Conservation (phyloP, 2,888 invertebrate genomes). For the Uropetala carovei region DNA sequence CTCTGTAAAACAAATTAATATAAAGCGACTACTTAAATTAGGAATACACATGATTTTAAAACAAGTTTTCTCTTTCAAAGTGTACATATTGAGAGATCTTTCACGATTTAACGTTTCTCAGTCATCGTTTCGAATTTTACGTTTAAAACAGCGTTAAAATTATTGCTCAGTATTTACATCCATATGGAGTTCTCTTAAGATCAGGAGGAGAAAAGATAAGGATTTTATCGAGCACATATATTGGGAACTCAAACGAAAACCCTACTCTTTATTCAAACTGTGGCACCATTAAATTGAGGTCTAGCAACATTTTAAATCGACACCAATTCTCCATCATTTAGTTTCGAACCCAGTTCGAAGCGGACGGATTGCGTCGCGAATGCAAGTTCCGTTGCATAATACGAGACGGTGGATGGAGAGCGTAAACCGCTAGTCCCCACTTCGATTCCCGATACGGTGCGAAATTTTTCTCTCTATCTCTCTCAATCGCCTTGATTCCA, state of each 20-base stretch:
- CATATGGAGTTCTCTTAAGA: neutral
- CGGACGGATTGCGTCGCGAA: neutral
- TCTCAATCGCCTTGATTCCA: no score
- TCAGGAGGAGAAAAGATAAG: neutral
- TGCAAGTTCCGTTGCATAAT: neutral
- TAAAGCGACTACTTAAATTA: no score
- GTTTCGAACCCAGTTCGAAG: neutral
- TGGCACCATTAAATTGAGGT: neutral
- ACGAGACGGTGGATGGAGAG: neutral
- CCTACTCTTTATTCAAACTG: neutral
- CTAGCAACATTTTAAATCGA: constrained; percentile 11
- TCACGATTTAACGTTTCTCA: no score
- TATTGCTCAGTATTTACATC: no score
- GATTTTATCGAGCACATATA: neutral
- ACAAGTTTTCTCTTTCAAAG: no score
- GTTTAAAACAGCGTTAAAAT: no score
- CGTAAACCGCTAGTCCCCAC: neutral
- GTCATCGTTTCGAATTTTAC: no score
- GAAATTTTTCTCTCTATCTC: neutral
- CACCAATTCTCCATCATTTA: neutral
- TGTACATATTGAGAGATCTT: no score
- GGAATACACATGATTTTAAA: no score
- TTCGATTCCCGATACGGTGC: constrained; percentile 23
- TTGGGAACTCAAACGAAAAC: neutral
- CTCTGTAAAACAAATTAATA: no score